Base-by-base conservation (phyloP, 64 coral and sea anemone genomes). In the Anthopleura sola region DNA sequence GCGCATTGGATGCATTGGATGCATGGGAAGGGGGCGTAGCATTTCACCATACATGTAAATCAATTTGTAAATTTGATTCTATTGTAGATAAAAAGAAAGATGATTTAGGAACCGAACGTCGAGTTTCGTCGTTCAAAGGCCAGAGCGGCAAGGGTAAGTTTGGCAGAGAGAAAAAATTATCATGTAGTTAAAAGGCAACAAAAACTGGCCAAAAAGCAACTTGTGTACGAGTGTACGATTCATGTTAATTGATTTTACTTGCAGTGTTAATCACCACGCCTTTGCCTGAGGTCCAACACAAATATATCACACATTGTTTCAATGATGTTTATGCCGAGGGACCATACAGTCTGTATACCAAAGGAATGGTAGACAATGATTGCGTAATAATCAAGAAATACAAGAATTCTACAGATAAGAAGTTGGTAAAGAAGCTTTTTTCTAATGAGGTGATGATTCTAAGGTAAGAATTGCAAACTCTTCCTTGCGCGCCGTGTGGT, bases 371-470 rank as follows among this genome's bases (percentile, higher is more conserved):
- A 13, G 79, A 83, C 75, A 28, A 80, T 8, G 49, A 55, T 5
- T 19, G 23, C 10, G 92, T 94, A 19, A 94, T 81, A n/a, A 75
- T 98, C n/a, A 98, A 98, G 64, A 98, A 78, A 36, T 91, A 91
- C 49, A 81, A 78, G 17, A 34, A 46, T 9, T 44, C 85, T 68
- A 69, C 68, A 20, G 31, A 78, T 13, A 78, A 90, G 46, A 83
- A 86, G 21, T 26, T 82, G 34, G 33, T 86, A 32, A 18, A 38
- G 3, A 68, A 74, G 13, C 85, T 78, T 49, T 91, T 98, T 74
- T 55, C 87, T 11, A 88, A 89, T n/a, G 95, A 94, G 77, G 64
- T 86, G 19, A 44, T 51, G 34, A 54, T 86, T 18, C n/a, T 98
- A 21, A 94, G 95, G 95, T 94, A 47, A 44, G 9, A 44, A 44